Evolutionary conservation across 2,888 invertebrate species (phyloP), one percentile per base, ranked within the genome.

Genomic region (Chirona hameri): DNA sequence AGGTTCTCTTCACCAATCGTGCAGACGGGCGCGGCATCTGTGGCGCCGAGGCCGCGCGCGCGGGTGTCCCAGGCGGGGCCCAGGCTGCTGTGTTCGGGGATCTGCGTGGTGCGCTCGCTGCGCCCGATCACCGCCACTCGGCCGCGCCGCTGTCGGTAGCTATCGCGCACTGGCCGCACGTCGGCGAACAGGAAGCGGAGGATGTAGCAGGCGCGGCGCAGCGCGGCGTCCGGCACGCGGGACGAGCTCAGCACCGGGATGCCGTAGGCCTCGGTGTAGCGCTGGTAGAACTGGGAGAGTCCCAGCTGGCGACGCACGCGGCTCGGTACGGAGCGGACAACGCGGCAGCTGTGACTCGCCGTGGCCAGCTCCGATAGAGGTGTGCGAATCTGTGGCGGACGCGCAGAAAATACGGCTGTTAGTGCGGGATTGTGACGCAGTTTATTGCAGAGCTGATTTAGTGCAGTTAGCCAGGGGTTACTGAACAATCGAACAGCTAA

Each of bases 201-300:
- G 76, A 76, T 76, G 76, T 76, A 76, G 76, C 76, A 76, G 76
- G 76, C 76, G 82, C 39, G 82, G 79, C 57, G 83, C 27, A 31
- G 65, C 7, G 69, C 82, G 12, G 76, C 82, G 79, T 52, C 82
- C 39, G 82, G 79, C 57, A 82, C 79, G 24, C 69, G 81, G n/a
- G 81, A 27, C 52, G 81, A 82, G 7, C 69, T 52, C 21, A 81
- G 65, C 72, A 60, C 48, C 15, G 48, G 46, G 31, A 69, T 81
- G 39, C 57, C 60, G 81, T 81, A 81, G 9, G 76, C 52, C 69
- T 82, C 27, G 82, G 48, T 72, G 69, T 48, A 72, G 57, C 69
- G 65, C 46, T 55, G 81, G 81, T 72, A 81, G 69, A 48, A 60
- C 18, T 46, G 27, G 46, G 39, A 27, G 24, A 81, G 81, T 5